Evolutionary conservation across 1,140 invertebrate species (phyloP).

Genomic region (Drosophila bocqueti): DNA sequence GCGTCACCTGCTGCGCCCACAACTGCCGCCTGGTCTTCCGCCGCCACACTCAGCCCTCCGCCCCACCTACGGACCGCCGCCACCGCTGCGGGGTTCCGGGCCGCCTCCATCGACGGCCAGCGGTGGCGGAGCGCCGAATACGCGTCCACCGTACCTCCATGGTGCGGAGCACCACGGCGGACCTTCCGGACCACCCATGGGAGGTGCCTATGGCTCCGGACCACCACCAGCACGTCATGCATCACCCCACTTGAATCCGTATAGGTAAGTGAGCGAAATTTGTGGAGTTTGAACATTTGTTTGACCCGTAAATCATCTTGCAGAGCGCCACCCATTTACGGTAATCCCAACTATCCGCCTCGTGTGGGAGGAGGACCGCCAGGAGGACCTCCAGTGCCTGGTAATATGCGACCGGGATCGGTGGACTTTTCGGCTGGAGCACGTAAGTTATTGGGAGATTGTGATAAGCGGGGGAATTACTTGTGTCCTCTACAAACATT

Average conservation of each 20-base stretch:
- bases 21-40: slow-evolving; percentile 52
- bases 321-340: slow-evolving; percentile 72
- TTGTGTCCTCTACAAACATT: no score
- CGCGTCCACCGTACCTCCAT: slow-evolving; percentile 62
- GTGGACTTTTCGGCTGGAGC: slow-evolving; percentile 70
- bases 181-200: slow-evolving; percentile 42
- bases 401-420: slow-evolving; percentile 63
- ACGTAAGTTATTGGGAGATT: slow-evolving; percentile 55
- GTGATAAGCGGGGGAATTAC: no score
- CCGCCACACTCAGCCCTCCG: slow-evolving; percentile 65
- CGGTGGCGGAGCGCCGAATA: slow-evolving; percentile 24
- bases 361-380: slow-evolving; percentile 43
- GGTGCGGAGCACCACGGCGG: slow-evolving; percentile 70
- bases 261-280: slow-evolving; percentile 49
- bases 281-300: rapidly evolving
- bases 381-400: slow-evolving; percentile 46
- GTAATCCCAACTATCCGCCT: slow-evolving; percentile 75
- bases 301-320: neutral
- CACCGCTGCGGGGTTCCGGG: slow-evolving; percentile 64
- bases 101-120: slow-evolving; percentile 48
- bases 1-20: slow-evolving; percentile 52
- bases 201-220: slow-evolving; percentile 57
- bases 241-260: slow-evolving; percentile 74
- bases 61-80: slow-evolving; percentile 79
- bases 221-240: slow-evolving; percentile 78